Conservation (phyloP, 1,140 invertebrate species). For the Drosophila nasuta region DNA sequence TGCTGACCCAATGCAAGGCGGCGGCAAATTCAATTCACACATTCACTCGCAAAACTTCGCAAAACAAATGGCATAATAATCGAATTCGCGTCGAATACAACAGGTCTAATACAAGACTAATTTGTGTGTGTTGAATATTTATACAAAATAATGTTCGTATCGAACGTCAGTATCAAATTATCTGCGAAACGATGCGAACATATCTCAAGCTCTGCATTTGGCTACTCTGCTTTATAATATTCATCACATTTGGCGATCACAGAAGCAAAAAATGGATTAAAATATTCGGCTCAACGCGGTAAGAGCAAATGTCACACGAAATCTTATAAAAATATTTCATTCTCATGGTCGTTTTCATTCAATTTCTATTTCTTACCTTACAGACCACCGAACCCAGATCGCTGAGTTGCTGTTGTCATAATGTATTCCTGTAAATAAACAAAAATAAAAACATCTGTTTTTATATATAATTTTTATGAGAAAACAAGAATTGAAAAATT, state of each 20-base stretch:
- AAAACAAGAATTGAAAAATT: background rate
- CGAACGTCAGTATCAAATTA: background rate
- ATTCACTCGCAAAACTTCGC: background rate
- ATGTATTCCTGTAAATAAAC: background rate
- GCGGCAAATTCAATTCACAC: background rate
- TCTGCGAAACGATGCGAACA: background rate
- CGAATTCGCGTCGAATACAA: background rate
- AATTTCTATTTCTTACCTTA: background rate
- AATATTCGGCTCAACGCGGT: background rate
- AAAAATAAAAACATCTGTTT: background rate
- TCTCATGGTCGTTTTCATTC: background rate
- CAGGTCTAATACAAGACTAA: slow-evolving; percentile 5
- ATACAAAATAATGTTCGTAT: background rate
- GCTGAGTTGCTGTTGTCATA: background rate
- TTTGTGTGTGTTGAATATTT: background rate
- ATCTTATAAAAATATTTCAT: too few relatives aligned
- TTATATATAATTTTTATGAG: background rate
- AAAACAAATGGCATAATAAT: background rate
- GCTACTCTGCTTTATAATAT: background rate
- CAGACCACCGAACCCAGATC: background rate
- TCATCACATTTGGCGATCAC: background rate
- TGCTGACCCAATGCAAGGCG: background rate
- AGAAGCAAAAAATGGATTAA: background rate
- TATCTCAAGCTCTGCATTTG: background rate
- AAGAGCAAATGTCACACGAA: background rate